Base-by-base conservation (phyloP, 2,113 vertebrate species). In the western clawed frog (Xenopus tropicalis) region DNA sequence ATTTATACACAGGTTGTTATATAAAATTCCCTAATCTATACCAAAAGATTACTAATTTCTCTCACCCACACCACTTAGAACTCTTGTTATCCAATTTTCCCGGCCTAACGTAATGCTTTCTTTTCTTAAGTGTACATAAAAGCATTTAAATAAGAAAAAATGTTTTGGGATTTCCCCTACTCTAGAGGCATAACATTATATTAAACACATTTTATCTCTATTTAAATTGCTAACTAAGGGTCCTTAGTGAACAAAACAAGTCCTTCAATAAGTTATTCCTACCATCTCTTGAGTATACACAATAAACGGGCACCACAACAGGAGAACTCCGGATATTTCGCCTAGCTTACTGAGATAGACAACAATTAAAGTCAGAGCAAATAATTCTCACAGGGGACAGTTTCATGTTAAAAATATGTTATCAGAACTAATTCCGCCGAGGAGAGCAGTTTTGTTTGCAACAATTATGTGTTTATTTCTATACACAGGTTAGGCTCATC, bases 221-320 rank as follows among this genome's bases (percentile, higher is more conserved):
- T 74, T 74, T 74, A 74, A 74, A 67, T 74, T 74, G 72, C 72
- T 74, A 74, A 74, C 63, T 59, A 74, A 21, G 64, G 61, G 72
- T 67, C 72, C 72, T 74, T 74, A 64, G 72, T 74, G 72, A 74
- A 67, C 72, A 67, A n/a, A 51, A 61, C 64, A 51, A 64, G 54
- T 54, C 64, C 37, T 67, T 61, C 64, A 67, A 74, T 64, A 66
- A 67, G 64, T 29, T 58, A 64, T 66, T 74, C 66, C 54, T 25
- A 59, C 52, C 22, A 46, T 24, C 64, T 74, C 65, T 67, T 66
- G 72, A 67, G 63, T 37, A 57, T 37, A 29, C 37, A 23, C 42
- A 67, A 67, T 17, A 74, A 68, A 68, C 57, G 52, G 72, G 61
- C 66, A 54, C 57, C 65, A 23, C 57, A 24, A 75, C 48, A 59